These are phyloP conservation scores for Glandiceps talaboti DNA, from an alignment of 53 echinoderm and acorn worm genomes.

Conservation along the genomic window DNA sequence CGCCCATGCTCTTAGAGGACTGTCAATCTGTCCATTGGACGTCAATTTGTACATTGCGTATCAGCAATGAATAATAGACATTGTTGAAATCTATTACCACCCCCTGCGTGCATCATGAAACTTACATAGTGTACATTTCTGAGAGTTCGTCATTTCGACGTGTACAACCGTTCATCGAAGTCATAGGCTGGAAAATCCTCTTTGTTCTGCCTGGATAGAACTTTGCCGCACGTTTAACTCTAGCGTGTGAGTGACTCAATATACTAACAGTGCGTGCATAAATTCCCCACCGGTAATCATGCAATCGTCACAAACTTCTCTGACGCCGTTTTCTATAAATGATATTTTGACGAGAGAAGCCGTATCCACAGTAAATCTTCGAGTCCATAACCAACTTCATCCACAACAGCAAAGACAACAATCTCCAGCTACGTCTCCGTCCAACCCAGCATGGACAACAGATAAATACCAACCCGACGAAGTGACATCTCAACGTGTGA, in stretches of 20 bases:
- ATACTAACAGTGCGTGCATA: not conserved
- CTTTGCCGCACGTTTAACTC: not conserved
- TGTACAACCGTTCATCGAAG: not conserved
- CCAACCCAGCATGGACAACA: not conserved
- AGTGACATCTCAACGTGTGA: not conserved
- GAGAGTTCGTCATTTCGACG: not conserved
- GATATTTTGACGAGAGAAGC: constrained; percentile 51
- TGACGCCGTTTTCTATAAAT: constrained; percentile 60
- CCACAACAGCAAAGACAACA: not conserved
- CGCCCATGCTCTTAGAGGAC: not conserved
- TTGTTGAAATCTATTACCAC: constrained; percentile 8
- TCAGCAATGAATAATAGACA: not conserved
- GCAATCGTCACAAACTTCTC: constrained; percentile 6
- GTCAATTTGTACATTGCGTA: constrained; percentile 8
- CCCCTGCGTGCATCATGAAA: constrained; percentile 1
- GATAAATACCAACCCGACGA: not conserved
- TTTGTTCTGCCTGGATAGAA: not conserved
- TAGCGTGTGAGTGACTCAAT: not conserved
- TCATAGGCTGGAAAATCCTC: not conserved
- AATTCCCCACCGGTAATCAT: not conserved
- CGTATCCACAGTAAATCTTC: not conserved
- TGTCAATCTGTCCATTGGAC: constrained; percentile 10
- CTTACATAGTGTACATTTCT: not conserved
- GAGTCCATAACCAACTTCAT: not conserved
- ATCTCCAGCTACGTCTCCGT: not conserved